phyloP scores from a whole-genome alignment of 1,140 invertebrate species.

The Cydia pomonella region DNA sequence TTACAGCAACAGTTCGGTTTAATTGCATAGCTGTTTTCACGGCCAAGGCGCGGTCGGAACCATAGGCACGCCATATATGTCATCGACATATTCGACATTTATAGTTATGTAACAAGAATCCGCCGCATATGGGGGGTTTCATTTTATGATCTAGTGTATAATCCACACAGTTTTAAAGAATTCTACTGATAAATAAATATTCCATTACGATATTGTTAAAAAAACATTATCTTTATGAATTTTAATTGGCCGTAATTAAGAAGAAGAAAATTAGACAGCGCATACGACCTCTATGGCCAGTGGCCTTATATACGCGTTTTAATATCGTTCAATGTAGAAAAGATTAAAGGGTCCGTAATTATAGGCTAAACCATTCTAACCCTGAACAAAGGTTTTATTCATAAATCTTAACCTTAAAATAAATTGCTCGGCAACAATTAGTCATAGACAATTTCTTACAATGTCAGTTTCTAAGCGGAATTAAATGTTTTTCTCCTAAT shows the following conservation, averaged over 20 bases:
- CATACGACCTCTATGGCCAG: constrained; percentile 18
- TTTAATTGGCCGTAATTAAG: constrained; percentile 28
- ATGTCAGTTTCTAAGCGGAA: background rate
- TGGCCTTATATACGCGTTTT: constrained; percentile 11
- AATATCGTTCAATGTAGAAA: constrained; percentile 28
- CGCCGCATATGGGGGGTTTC: too few relatives aligned
- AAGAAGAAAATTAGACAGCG: constrained; percentile 21
- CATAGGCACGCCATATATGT: background rate
- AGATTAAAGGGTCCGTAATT: constrained; percentile 29
- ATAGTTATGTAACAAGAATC: background rate
- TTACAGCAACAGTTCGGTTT: constrained; percentile 17
- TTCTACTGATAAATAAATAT: background rate
- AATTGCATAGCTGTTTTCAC: constrained; percentile 31
- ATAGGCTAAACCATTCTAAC: constrained; percentile 27
- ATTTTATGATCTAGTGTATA: too few relatives aligned
- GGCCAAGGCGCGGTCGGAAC: constrained; percentile 3
- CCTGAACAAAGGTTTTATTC: constrained; percentile 33
- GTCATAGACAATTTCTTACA: constrained; percentile 15
- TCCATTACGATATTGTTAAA: background rate
- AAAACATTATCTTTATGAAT: constrained; percentile 6
- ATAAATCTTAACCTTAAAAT: constrained; percentile 32
- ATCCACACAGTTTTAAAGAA: too few relatives aligned
- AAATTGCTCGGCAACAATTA: constrained; percentile 22
- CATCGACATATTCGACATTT: background rate
- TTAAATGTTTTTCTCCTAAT: background rate